These are phyloP conservation scores for Schizaphis graminum DNA, from an alignment of 2,888 invertebrate species.

Conservation along the genomic window DNA sequence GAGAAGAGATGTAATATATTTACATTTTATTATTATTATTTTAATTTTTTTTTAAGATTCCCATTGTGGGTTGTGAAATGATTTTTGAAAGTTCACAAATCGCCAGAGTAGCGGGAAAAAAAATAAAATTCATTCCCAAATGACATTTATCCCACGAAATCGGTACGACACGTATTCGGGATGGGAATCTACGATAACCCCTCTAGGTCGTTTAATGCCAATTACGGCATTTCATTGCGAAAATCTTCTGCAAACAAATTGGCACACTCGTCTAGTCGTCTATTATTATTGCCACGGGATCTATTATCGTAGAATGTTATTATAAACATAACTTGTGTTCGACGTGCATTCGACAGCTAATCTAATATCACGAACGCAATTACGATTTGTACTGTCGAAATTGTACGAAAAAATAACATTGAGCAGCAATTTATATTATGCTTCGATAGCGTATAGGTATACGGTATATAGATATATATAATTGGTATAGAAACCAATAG, in stretches of 20 bases:
- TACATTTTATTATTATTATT: neutral
- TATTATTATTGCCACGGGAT: conserved; percentile 32
- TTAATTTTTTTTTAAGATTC: neutral
- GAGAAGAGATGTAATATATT: neutral
- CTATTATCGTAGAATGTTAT: conserved; percentile 15
- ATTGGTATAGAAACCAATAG: neutral
- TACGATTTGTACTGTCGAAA: conserved; percentile 17
- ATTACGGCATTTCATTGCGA: conserved; percentile 32
- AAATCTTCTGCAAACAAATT: conserved; percentile 1
- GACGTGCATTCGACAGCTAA: neutral
- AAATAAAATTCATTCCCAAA: conserved; percentile 23
- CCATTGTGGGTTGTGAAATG: conserved; percentile 27
- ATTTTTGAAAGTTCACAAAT: conserved; percentile 40
- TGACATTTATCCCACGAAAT: conserved; percentile 6
- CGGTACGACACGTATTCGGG: conserved; percentile 28
- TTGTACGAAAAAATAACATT: neutral
- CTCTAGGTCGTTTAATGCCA: conserved; percentile 1
- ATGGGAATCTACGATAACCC: conserved; percentile 26
- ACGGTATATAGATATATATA: neutral
- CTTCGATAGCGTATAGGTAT: neutral
- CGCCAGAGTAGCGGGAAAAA: neutral
- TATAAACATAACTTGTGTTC: neutral
- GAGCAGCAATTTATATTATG: neutral
- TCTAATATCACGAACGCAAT: conserved; percentile 15
- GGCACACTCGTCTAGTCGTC: neutral